Evolutionary conservation across 2,113 vertebrate species (phyloP).

Genomic region (Progne subis): DNA sequence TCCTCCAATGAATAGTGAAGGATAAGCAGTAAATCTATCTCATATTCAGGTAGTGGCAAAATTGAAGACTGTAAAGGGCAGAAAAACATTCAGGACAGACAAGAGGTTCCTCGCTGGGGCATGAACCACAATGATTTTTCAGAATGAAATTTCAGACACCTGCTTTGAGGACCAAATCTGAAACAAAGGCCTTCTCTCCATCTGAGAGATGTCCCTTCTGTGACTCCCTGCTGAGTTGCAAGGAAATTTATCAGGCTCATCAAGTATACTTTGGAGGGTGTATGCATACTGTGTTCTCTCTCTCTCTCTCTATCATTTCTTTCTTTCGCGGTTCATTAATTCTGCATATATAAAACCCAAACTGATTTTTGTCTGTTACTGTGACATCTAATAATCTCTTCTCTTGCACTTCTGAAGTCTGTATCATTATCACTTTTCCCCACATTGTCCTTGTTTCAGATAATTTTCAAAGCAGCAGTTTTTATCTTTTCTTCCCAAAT

Average conservation of each 20-base stretch:
- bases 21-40: background rate
- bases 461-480: conserved; percentile 9
- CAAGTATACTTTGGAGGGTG: background rate
- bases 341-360: background rate
- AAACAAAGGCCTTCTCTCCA: background rate
- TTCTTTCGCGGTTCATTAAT: background rate
- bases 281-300: background rate
- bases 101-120: background rate
- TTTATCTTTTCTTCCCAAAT: background rate
- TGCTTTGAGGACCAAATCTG: background rate
- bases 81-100: background rate
- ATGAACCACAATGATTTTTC: background rate
- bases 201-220: background rate
- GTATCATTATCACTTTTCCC: background rate
- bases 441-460: background rate
- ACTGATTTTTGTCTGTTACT: background rate
- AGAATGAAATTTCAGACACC: background rate
- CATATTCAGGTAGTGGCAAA: background rate
- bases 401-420: background rate
- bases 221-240: background rate
- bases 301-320: background rate
- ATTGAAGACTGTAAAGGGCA: background rate
- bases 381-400: background rate
- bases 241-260: background rate
- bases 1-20: background rate